Evolutionary conservation across 2,113 vertebrate species (phyloP).

Genomic region (Pollachius pollachius): DNA sequence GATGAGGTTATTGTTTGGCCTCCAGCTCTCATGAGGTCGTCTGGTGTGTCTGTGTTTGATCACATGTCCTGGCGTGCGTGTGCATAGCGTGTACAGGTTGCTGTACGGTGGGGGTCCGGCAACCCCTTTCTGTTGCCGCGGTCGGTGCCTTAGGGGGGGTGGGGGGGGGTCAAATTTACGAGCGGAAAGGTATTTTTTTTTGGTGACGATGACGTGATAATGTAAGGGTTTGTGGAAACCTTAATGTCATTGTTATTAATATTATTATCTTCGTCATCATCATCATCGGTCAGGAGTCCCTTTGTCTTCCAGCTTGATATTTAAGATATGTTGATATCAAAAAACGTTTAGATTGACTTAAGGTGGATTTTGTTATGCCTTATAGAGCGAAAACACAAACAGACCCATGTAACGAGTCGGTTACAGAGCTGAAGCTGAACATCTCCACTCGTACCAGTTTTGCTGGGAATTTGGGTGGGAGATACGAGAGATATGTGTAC

Average conservation of each 20-base stretch:
- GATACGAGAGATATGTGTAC: constrained; percentile 4
- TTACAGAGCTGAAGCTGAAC: constrained; percentile 57
- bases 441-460: constrained; percentile 47
- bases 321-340: constrained; percentile 43
- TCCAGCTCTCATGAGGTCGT: background rate
- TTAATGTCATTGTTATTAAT: constrained; percentile 12
- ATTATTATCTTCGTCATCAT: constrained; percentile 3
- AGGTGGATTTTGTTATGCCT: constrained; percentile 56
- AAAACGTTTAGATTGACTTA: constrained; percentile 42
- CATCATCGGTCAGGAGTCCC: constrained; percentile 19
- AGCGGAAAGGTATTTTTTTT: constrained; percentile 49
- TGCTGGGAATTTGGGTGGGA: constrained; percentile 72
- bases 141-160: constrained; percentile 64
- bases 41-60: constrained; percentile 20
- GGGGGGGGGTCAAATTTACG: constrained; percentile 6
- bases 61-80: constrained; percentile 41
- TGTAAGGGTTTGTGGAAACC: constrained; percentile 35
- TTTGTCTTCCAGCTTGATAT: constrained; percentile 49
- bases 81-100: constrained; percentile 51
- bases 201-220: constrained; percentile 9
- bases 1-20: constrained; percentile 45
- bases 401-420: constrained; percentile 67
- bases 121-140: constrained; percentile 42
- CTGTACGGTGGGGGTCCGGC: constrained; percentile 39
- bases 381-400: constrained; percentile 41